A percentile compares a stretch with the other conserved stretches of the same genome.
These are phyloP conservation scores for Cladopsammia gracilis DNA, from an alignment of 64 coral and sea anemone genomes.

Conservation along the genomic window DNA sequence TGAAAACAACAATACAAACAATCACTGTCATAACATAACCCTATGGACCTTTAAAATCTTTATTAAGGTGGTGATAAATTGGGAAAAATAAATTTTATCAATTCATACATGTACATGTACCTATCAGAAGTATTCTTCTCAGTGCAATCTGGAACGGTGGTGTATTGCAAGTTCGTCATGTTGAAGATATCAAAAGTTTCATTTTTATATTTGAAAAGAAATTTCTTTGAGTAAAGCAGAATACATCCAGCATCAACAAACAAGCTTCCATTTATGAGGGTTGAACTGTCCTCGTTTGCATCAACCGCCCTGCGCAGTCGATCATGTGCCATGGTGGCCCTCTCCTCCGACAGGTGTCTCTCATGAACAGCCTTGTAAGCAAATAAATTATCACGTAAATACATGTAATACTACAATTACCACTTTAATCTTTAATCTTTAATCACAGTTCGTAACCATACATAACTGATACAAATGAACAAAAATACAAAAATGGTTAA, in stretches of 20 bases:
- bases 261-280: slow-evolving; percentile 28
- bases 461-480: too few relatives aligned
- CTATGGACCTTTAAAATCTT: too few relatives aligned
- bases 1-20: too few relatives aligned
- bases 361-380: slow-evolving; percentile 39
- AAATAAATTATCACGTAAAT: not conserved
- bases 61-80: too few relatives aligned
- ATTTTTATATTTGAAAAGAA: not conserved
- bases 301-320: slow-evolving; percentile 46
- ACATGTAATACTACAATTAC: too few relatives aligned
- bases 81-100: too few relatives aligned
- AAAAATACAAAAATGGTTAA: too few relatives aligned
- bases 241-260: slow-evolving; percentile 52
- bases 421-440: too few relatives aligned
- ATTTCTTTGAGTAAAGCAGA: slow-evolving; percentile 15
- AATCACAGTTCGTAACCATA: too few relatives aligned
- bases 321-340: slow-evolving; percentile 56
- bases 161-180: not conserved
- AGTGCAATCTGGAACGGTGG: not conserved
- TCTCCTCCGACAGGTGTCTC: slow-evolving; percentile 7
- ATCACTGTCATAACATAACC: too few relatives aligned
- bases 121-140: not conserved
- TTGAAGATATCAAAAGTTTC: slow-evolving; percentile 7
- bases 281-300: not conserved
- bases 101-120: too few relatives aligned